Evolutionary conservation across 2,113 vertebrate genomes (phyloP), one percentile per base, ranked within the genome.

Genomic region (Anoplopoma fimbria): DNA sequence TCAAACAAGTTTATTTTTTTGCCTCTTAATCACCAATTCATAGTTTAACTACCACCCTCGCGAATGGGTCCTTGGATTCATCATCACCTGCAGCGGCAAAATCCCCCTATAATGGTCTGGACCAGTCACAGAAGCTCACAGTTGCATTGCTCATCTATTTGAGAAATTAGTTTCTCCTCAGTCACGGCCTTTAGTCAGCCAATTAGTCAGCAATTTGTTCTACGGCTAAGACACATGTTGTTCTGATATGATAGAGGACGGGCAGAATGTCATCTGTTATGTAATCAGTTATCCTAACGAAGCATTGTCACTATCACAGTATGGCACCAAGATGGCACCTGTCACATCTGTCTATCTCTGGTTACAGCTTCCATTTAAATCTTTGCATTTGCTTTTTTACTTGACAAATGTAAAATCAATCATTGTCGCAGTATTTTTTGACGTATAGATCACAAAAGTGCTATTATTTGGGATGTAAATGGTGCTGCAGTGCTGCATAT

Each of bases 151-250:
- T 78, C 61, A 63, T 71, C 57, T 29, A 42, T 75, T 68, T 57
- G 10, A 36, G 77, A 69, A 75, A 57, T 76, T 72, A 68, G 69
- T 40, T 21, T 63, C 45, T 55, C n/a, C 77, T 81, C 62, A 15
- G 68, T 74, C 81, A 57, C 2, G 21, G 60, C 74, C 9, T 14
- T 83, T 67, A 70, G 74, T 87, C 75, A 65, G 33, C 14, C 2
- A 82, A 61, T 76, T 61, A 86, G 78, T 75, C 65, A 79, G 34
- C 45, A n/a, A 61, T 64, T 64, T 70, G 57, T 74, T 62, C 42
- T 45, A 7, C 4, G 5, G 5, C 47, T n/a, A 36, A 63, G 65
- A 84, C 27, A 64, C 69, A 81, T 69, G 49, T 67, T 65, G 38
- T 21, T 69, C 75, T 45, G 31, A 58, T 45, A 45, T 1, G 58